Percentiles rank a stretch among this genome's conserved stretches.
phyloP scores from a whole-genome alignment of 2,888 invertebrate species.

The Lycophotia porphyrea region DNA sequence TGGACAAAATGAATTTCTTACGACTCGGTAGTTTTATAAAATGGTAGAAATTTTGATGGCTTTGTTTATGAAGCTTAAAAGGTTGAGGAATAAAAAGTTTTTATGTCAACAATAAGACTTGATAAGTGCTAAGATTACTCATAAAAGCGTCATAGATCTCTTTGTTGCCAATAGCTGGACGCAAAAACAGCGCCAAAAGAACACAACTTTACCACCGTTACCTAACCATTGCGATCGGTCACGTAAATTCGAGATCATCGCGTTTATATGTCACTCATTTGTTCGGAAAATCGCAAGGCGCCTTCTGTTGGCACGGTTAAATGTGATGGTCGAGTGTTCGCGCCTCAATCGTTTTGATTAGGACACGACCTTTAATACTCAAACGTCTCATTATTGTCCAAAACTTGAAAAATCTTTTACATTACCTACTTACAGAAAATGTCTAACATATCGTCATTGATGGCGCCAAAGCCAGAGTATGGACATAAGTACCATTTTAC shows the following conservation, averaged over 20 bases:
- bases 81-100: constrained; percentile 35
- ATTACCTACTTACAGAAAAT: neutral
- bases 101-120: constrained; percentile 30
- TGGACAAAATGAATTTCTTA: constrained; percentile 51
- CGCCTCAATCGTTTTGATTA: neutral
- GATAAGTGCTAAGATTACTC: constrained; percentile 24
- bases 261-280: neutral
- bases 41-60: constrained; percentile 39
- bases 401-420: neutral
- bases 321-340: neutral
- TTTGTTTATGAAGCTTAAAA: constrained; percentile 53
- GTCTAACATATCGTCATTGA: neutral
- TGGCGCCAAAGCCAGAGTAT: neutral
- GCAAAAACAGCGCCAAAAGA: neutral
- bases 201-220: neutral
- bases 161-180: neutral
- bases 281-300: neutral
- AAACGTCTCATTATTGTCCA: neutral
- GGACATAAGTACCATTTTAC: neutral
- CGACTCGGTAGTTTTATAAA: constrained; percentile 45
- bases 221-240: neutral
- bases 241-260: neutral
- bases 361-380: neutral
- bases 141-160: neutral
- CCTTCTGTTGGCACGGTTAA: neutral